Base-by-base conservation (phyloP, 2,888 invertebrate genomes). In the Platerodrilus igneus region DNA sequence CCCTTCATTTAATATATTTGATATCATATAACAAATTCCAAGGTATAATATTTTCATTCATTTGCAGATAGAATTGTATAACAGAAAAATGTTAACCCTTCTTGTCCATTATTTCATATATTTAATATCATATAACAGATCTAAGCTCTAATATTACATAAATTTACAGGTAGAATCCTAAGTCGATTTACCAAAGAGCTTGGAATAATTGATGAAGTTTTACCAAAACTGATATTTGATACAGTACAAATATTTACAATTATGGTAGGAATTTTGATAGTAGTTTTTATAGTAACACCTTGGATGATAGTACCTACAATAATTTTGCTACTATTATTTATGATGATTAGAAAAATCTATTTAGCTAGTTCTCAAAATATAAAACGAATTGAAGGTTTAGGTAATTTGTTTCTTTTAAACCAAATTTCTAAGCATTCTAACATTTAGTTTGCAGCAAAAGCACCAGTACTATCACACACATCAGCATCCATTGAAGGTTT, bases 391-490 rank as follows among this genome's bases (percentile, higher is more conserved):
- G 76, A 76, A 58, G 75, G 74, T 39, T 62, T 66, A 20, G 71
- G 74, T 72, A 63, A 62, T 29, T 29, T 4, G 15, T n/a, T 28
- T n/a, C n/a, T 28, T 28, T 16, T 16, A 5, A 16, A 9, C n/a
- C 5, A 2, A 13, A 16, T 8, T 28, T 15, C 3, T 16, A 28
- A 6, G 17, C 5, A 22, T 22, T 32, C 6, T 31, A n/a, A 22
- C 7, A 11, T 19, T 13, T 39, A 11, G 15, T 7, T 25, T 62
- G 62, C 73, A 72, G 87, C 83, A 39, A 77, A 87, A 45, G 91
- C 92, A 67, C 94, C 95, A 0, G 86, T 95, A 0, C 93, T 92
- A 64, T 87, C 91, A 0, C 91, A 94, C 62, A 78, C 94, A 50
- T 83, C 86, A n/a, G 84, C 91, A 0, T 83, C 90, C 0, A 70